phyloP scores from a whole-genome alignment of 2,888 invertebrate genomes.

The Trimorus sp. region DNA sequence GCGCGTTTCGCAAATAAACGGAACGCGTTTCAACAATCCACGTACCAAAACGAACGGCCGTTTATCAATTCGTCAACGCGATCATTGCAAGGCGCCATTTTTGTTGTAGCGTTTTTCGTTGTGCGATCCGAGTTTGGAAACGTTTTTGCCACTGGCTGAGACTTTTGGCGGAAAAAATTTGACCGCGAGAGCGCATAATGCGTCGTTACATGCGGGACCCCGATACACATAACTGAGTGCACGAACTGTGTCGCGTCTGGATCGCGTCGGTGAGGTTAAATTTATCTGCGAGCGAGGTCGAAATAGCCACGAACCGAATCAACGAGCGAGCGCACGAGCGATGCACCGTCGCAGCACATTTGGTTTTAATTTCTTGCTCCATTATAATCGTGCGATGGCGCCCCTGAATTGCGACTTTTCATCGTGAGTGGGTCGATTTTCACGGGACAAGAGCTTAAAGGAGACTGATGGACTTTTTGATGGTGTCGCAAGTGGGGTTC shows the following conservation, averaged over 20 bases:
- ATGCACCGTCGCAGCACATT: constrained; percentile 59
- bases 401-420: constrained; percentile 23
- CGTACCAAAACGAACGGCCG: no score
- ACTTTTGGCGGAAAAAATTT: constrained; percentile 39
- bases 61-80: no score
- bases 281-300: constrained; percentile 71
- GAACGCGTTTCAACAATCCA: no score
- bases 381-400: constrained; percentile 31
- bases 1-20: background rate
- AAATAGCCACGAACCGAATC: constrained; percentile 68
- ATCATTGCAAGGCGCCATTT: no score
- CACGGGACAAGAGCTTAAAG: background rate
- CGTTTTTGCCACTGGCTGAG: background rate
- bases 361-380: constrained; percentile 51
- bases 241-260: constrained; percentile 64
- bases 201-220: constrained; percentile 45
- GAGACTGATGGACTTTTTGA: no score
- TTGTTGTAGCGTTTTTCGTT: no score
- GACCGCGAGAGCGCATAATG: constrained; percentile 36
- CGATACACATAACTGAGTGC: constrained; percentile 54
- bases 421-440: background rate
- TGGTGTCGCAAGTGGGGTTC: no score
- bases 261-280: constrained; percentile 70
- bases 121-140: no score
- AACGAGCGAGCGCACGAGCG: constrained; percentile 55